A percentile compares a stretch with the other conserved stretches of the same genome.
These are phyloP conservation scores for Dreissena rostriformis DNA, from an alignment of 1,140 invertebrate genomes.

Conservation along the genomic window DNA sequence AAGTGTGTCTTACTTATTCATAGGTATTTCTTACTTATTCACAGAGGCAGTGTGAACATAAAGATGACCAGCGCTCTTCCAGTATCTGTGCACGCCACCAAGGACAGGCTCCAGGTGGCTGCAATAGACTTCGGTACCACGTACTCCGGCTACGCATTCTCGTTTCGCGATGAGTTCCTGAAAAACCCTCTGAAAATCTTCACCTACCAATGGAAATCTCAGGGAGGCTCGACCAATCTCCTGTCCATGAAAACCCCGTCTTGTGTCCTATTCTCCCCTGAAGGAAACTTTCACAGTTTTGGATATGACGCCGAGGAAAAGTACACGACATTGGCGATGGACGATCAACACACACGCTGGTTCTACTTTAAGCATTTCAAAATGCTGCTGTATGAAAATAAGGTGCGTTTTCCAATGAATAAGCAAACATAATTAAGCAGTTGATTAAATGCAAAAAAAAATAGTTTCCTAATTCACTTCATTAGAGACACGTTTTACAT, in stretches of 20 bases:
- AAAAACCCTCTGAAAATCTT: constrained; percentile 44
- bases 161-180: constrained; percentile 50
- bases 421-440: too few relatives aligned
- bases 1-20: too few relatives aligned
- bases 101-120: constrained; percentile 46
- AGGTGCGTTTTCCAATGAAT: constrained; percentile 2
- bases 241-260: constrained; percentile 56
- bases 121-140: constrained; percentile 73
- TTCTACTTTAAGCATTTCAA: constrained; percentile 61
- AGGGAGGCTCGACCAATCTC: neutral
- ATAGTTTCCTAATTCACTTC: too few relatives aligned
- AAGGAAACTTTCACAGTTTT: constrained; percentile 58
- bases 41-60: too few relatives aligned
- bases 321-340: constrained; percentile 30
- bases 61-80: neutral
- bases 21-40: too few relatives aligned
- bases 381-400: constrained; percentile 60
- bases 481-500: too few relatives aligned
- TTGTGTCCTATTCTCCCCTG: constrained; percentile 50
- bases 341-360: constrained; percentile 43
- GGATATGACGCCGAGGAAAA: constrained; percentile 63
- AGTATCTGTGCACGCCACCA: neutral
- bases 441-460: too few relatives aligned
- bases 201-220: constrained; percentile 41
- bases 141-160: constrained; percentile 61